These are phyloP conservation scores for Melieria crassipennis DNA, from an alignment of 2,888 invertebrate species.

Conservation along the genomic window DNA sequence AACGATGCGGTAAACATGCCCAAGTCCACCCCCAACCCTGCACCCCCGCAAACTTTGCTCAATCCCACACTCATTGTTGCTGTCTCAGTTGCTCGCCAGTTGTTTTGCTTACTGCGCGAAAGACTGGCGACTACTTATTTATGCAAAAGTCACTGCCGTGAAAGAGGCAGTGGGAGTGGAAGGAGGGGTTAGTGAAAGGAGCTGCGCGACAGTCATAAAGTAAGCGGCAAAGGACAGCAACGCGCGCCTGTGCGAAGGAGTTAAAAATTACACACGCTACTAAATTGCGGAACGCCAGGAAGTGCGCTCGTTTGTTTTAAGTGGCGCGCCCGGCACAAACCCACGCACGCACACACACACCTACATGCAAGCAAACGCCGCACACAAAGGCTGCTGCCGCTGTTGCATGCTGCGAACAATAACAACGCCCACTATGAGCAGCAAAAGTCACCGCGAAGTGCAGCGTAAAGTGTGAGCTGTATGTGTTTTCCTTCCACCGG, in stretches of 20 bases:
- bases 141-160: slow-evolving; percentile 25
- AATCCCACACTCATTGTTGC: too few relatives aligned
- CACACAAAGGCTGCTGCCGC: slow-evolving; percentile 3
- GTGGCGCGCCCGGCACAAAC: slow-evolving; percentile 11
- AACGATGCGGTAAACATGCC: slow-evolving; percentile 22
- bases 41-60: too few relatives aligned
- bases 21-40: background rate
- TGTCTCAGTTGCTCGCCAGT: too few relatives aligned
- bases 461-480: too few relatives aligned
- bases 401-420: background rate
- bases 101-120: too few relatives aligned
- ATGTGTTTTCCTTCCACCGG: too few relatives aligned
- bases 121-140: slow-evolving; percentile 11
- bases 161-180: background rate
- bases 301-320: slow-evolving; percentile 31
- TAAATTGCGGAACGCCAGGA: slow-evolving; percentile 28
- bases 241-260: background rate
- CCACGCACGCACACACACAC: background rate
- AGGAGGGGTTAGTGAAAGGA: background rate
- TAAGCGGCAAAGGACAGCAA: too few relatives aligned
- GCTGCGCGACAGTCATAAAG: slow-evolving; percentile 3
- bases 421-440: too few relatives aligned
- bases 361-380: background rate
- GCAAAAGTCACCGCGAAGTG: too few relatives aligned
- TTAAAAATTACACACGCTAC: slow-evolving; percentile 10